These are phyloP conservation scores for Chalcis sispes DNA, from an alignment of 2,888 invertebrate species.

Conservation along the genomic window DNA sequence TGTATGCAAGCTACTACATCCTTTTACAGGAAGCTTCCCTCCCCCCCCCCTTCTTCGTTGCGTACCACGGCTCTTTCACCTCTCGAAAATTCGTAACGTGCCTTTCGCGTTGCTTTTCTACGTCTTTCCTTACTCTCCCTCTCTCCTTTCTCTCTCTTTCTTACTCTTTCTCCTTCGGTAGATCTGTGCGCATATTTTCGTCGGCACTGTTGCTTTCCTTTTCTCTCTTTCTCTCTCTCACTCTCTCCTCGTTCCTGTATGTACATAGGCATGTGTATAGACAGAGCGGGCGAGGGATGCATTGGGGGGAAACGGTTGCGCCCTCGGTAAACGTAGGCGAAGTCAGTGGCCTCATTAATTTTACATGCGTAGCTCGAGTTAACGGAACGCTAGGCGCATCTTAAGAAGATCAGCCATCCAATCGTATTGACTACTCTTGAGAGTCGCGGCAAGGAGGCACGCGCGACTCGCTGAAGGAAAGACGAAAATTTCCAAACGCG, in stretches of 20 bases:
- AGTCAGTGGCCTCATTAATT: constrained; percentile 51
- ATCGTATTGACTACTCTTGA: not conserved
- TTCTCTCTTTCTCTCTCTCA: too few relatives aligned
- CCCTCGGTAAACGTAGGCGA: constrained; percentile 17
- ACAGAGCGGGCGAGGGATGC: not conserved
- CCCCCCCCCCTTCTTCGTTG: constrained; percentile 1
- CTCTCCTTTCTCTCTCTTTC: too few relatives aligned
- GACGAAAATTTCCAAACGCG: not conserved
- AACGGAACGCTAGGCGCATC: constrained; percentile 49
- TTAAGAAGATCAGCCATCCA: constrained; percentile 42
- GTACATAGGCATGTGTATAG: not conserved
- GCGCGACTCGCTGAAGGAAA: not conserved
- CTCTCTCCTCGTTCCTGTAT: not conserved
- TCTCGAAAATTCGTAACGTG: constrained; percentile 40
- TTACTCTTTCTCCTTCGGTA: too few relatives aligned
- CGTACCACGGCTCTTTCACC: constrained; percentile 28
- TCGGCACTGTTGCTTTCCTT: too few relatives aligned
- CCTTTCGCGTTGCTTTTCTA: constrained; percentile 22
- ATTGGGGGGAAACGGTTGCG: too few relatives aligned
- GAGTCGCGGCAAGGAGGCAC: not conserved
- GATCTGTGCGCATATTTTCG: constrained; percentile 20
- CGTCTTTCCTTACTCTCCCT: not conserved
- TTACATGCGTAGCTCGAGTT: constrained; percentile 55
- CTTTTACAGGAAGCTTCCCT: too few relatives aligned
- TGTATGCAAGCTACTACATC: too few relatives aligned